These are phyloP conservation scores for Oreochromis grahami DNA, from an alignment of 2,797 vertebrate species.

Conservation along the genomic window DNA sequence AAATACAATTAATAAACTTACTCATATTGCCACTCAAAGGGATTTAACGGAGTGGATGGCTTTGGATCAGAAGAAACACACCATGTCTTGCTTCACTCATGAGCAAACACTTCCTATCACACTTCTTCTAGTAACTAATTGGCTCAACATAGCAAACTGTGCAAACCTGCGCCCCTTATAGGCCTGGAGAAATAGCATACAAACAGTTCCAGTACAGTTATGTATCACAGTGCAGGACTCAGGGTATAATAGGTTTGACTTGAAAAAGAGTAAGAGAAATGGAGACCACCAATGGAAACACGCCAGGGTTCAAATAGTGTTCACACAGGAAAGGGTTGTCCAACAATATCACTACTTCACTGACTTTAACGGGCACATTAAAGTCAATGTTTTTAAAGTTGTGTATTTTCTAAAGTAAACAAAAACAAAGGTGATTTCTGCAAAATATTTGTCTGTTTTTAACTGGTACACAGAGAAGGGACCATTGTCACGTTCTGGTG, in stretches of 20 bases:
- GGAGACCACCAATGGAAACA: background rate
- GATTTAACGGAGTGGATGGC: too few species aligned
- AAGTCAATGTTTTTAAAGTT: background rate
- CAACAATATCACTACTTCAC: constrained; percentile 29
- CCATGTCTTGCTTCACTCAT: too few species aligned
- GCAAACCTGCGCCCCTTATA: too few species aligned
- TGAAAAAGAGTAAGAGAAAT: background rate
- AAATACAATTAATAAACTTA: too few species aligned
- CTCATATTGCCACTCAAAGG: too few species aligned
- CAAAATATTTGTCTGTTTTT: background rate
- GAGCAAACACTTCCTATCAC: too few species aligned
- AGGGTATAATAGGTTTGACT: background rate
- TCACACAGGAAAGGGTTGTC: constrained; percentile 11
- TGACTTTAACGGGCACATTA: constrained; percentile 47
- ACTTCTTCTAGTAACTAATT: too few species aligned
- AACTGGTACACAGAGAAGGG: background rate
- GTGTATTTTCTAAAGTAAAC: background rate
- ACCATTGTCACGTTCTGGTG: background rate
- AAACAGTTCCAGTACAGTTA: too few species aligned
- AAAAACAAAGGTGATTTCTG: background rate
- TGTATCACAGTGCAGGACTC: background rate
- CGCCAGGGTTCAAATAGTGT: background rate
- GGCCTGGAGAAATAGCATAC: too few species aligned
- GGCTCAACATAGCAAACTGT: too few species aligned
- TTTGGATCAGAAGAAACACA: too few species aligned